phyloP scores from a whole-genome alignment of 2,113 vertebrate genomes.

The Porphyrio hochstetteri region DNA sequence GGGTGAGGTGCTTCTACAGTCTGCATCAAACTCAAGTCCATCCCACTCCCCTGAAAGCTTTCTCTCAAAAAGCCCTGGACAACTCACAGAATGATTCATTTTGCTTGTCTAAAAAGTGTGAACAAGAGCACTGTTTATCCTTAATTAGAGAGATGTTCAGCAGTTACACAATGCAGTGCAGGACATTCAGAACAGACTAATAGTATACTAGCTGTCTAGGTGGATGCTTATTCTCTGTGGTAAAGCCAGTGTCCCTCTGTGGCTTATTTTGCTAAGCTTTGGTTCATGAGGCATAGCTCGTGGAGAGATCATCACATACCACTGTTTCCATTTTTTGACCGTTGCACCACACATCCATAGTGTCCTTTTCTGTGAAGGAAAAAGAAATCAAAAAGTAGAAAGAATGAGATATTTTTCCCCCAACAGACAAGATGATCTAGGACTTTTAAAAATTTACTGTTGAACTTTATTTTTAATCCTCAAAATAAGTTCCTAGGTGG shows the following conservation, averaged over 20 bases:
- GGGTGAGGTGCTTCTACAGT: neutral
- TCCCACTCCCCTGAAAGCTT: neutral
- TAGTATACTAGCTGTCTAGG: neutral
- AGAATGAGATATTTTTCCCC: neutral
- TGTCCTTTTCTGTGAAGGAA: constrained; percentile 91
- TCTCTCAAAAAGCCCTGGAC: neutral
- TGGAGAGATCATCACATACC: constrained; percentile 76
- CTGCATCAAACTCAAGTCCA: neutral
- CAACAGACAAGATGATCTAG: neutral
- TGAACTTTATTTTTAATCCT: neutral
- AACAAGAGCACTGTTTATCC: neutral
- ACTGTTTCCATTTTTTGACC: constrained; percentile 94
- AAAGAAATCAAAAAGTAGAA: neutral
- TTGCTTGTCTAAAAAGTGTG: neutral
- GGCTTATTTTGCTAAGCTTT: neutral
- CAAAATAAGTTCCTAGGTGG: neutral
- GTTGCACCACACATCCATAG: constrained; percentile 99
- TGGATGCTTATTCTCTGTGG: neutral
- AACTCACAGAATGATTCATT: neutral
- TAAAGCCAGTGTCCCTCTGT: neutral
- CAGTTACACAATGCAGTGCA: neutral
- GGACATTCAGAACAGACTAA: neutral
- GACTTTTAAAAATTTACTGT: neutral
- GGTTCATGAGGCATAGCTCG: neutral
- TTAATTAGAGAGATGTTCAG: neutral